Conservation (phyloP, 1,140 invertebrate genomes). For the Bradynema listronoti region DNA sequence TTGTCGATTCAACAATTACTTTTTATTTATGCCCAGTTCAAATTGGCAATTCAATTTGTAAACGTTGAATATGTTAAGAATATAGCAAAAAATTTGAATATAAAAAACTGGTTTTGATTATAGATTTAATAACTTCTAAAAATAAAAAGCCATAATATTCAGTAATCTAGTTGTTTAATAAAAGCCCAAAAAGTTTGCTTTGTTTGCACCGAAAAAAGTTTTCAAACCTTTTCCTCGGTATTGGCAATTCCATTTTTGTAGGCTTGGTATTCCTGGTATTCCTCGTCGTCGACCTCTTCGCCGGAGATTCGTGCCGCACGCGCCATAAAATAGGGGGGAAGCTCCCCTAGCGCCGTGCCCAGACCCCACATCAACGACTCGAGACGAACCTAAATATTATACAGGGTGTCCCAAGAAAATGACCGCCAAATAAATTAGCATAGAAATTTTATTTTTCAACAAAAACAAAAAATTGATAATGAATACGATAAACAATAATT, state of each 20-base stretch:
- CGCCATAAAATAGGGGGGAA: slow-evolving; percentile 96
- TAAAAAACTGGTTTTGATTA: no score
- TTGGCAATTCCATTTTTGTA: slow-evolving; percentile 20
- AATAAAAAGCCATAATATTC: no score
- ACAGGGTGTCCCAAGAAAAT: background rate
- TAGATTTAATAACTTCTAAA: no score
- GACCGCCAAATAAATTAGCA: slow-evolving; percentile 4
- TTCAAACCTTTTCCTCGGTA: slow-evolving; percentile 32
- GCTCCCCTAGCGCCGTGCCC: slow-evolving; percentile 89
- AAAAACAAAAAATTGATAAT: background rate
- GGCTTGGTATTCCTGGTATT: slow-evolving; percentile 52
- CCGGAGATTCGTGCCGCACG: slow-evolving; percentile 64
- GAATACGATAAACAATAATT: no score
- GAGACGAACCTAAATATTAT: slow-evolving; percentile 67
- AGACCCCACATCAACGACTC: slow-evolving; percentile 95
- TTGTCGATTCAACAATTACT: no score
- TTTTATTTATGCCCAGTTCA: no score
- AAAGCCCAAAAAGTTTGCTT: no score
- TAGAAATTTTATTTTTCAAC: background rate
- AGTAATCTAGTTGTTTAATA: no score
- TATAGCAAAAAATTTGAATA: no score
- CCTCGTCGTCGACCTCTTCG: slow-evolving; percentile 55
- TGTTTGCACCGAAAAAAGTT: no score
- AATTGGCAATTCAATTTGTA: no score
- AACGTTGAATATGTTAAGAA: no score